A percentile compares a stretch with the other conserved stretches of the same genome.
Conservation (phyloP, 2,888 invertebrate genomes). For the Philereme transversata region DNA sequence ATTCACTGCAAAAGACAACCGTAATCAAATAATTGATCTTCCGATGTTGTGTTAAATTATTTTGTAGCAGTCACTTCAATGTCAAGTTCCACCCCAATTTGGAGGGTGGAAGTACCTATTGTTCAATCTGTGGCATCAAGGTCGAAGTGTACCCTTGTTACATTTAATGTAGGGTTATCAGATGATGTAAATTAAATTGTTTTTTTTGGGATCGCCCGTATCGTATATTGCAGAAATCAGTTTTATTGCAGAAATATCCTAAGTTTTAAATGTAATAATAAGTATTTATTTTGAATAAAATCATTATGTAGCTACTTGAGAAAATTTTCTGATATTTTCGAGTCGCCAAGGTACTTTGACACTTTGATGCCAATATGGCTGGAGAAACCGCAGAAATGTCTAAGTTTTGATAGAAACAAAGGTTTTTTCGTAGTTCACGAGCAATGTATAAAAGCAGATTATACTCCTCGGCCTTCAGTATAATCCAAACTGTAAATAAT, state of each 20-base stretch:
- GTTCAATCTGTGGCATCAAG: constrained; percentile 12
- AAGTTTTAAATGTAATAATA: too few species aligned
- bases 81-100: constrained; percentile 22
- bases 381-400: too few species aligned
- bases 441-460: too few species aligned
- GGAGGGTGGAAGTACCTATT: constrained; percentile 19
- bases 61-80: constrained; percentile 19
- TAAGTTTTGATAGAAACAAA: too few species aligned
- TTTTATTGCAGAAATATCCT: neutral
- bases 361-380: too few species aligned
- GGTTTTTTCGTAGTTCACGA: too few species aligned
- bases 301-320: too few species aligned
- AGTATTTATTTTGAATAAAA: too few species aligned
- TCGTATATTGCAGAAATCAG: neutral
- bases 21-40: constrained; percentile 22
- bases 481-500: too few species aligned
- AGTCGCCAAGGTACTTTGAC: too few species aligned
- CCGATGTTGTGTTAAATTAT: constrained; percentile 6
- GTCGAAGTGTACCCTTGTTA: constrained; percentile 19
- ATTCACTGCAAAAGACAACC: neutral
- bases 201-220: constrained; percentile 13
- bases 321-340: too few species aligned
- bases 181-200: constrained; percentile 25
- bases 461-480: too few species aligned
- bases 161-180: constrained; percentile 21